Evolutionary conservation across 2,797 vertebrate species (phyloP).

Genomic region (Sternarchorhynchus goeldii): DNA sequence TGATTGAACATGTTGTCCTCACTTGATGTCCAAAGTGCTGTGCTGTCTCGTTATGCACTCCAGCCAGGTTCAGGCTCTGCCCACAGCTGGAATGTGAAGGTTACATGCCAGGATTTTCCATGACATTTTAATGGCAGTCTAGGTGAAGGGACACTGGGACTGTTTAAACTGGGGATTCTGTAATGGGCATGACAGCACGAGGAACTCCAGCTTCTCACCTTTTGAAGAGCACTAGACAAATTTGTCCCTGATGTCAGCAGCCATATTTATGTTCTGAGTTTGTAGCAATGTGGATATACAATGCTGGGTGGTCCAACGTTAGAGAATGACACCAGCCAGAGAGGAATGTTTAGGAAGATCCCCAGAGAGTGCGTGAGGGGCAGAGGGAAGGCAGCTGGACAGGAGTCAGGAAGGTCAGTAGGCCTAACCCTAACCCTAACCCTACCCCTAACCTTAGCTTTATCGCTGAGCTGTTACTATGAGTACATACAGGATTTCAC

Average conservation of each 20-base stretch:
- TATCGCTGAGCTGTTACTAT: conserved; percentile 12
- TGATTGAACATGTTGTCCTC: conserved; percentile 49
- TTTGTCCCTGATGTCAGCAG: conserved; percentile 30
- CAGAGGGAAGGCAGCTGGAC: conserved; percentile 22
- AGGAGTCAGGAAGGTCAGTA: conserved; percentile 7
- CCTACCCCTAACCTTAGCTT: neutral
- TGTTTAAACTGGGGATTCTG: conserved; percentile 46
- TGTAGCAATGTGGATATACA: conserved; percentile 51
- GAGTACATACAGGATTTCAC: neutral
- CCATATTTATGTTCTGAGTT: conserved; percentile 49
- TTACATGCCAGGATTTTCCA: conserved; percentile 26
- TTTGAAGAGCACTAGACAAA: conserved; percentile 27
- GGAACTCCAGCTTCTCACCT: conserved; percentile 41
- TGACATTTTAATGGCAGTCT: conserved; percentile 42
- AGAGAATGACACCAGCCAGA: conserved; percentile 21
- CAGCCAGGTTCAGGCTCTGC: conserved; percentile 22
- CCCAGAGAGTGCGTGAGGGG: neutral
- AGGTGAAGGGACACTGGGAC: conserved; percentile 1
- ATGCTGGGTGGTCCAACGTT: conserved; percentile 53
- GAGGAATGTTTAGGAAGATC: conserved; percentile 50
- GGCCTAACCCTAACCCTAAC: too few relatives aligned
- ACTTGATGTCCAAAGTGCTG: conserved; percentile 35
- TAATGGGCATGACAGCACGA: conserved; percentile 36
- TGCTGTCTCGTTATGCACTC: conserved; percentile 11
- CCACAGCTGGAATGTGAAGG: conserved; percentile 25